Evolutionary conservation across 64 coral and sea anemone genomes (phyloP), one percentile per base, ranked within the genome.

Genomic region (Pocillopora verrucosa): DNA sequence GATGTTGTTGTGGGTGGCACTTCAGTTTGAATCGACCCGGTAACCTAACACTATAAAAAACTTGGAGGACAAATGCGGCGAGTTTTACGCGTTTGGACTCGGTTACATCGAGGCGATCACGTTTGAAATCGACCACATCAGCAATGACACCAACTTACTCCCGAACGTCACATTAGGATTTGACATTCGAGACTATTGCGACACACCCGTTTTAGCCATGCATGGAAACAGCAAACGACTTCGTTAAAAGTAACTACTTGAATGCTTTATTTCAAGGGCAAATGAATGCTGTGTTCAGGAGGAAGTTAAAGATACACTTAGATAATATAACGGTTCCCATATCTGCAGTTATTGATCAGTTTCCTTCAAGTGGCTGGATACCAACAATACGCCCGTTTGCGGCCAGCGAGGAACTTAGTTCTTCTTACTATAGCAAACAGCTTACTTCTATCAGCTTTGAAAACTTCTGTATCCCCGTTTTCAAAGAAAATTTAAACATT

Each of bases 291-390:
- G 30, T 30, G 30, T 30, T 30, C 30, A 30, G 30, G 30, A 30
- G 30, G 30, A 9, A 34, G 20, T 37, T 13, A 13, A 82, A 17
- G 0, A 7, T 16, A 82, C 10, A 12, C 5, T 34, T 24, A 1
- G 19, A 35, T n/a, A 89, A 88, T 56, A 35, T 87, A n/a, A 87
- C 92, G 34, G 36, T 51, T 35, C 65, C 93, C 34, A 91, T 91
- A 24, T 80, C 84, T 13, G 93, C 88, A n/a, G 76, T 94, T 35
- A 51, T 94, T 34, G 93, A 88, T 81, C 0, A 94, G 93, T 56
- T 76, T 94, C 30, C 89, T 94, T 67, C 93, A 94, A 74, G 93
- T 94, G 10, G 83, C 87, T 36, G 73, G 26, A 94, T 94, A 76
- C 70, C 93, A 60, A 79, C 83, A 7, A 63, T 94, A 10, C 91